These are phyloP conservation scores for Mus minutoides DNA, from an alignment of 2,797 vertebrate genomes.

Conservation along the genomic window DNA sequence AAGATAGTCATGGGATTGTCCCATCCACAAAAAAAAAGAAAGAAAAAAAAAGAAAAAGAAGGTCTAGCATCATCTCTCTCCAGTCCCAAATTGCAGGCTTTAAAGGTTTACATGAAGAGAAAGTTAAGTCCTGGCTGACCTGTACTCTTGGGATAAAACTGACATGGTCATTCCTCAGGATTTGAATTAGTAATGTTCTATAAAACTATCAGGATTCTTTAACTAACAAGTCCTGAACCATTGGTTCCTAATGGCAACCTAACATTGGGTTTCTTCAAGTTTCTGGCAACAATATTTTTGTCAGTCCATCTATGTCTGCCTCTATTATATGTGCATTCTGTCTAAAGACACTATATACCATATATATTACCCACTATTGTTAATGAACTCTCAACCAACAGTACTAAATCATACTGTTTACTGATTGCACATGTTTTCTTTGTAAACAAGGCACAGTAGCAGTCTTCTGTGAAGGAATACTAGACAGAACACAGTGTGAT, in stretches of 20 bases:
- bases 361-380: background rate
- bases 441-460: background rate
- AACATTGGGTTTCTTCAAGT: background rate
- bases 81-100: background rate
- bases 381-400: background rate
- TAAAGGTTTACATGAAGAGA: conserved; percentile 17
- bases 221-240: background rate
- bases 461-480: background rate
- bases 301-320: background rate
- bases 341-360: conserved; percentile 17
- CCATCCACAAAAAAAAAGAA: background rate
- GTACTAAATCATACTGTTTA: background rate
- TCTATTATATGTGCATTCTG: background rate
- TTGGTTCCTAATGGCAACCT: background rate
- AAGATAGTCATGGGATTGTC: background rate
- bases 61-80: background rate
- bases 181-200: background rate
- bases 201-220: background rate
- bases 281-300: background rate
- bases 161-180: background rate
- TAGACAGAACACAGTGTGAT: background rate
- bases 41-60: too few species aligned
- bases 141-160: background rate
- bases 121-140: background rate
- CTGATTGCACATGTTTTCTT: background rate